Conservation (phyloP, 1,140 invertebrate genomes). For the Drosophila jambulina region DNA sequence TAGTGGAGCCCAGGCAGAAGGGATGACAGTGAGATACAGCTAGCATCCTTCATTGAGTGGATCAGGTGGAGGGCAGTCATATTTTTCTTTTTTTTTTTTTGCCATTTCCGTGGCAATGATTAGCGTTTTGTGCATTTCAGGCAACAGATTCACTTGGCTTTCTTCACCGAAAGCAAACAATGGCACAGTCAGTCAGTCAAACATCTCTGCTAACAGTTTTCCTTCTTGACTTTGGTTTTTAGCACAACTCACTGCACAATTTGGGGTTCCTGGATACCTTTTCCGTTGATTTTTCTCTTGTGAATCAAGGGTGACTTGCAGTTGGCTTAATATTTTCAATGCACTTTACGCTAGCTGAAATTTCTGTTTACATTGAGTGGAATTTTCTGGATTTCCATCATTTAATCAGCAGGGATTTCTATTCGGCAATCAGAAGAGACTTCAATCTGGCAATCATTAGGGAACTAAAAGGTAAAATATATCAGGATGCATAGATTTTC, state of each 20-base stretch:
- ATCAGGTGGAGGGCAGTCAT: conserved; percentile 22
- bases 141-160: background rate
- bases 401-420: conserved; percentile 12
- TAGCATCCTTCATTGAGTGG: conserved; percentile 28
- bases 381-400: background rate
- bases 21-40: background rate
- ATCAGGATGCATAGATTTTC: background rate
- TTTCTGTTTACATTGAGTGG: background rate
- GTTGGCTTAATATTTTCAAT: conserved; percentile 12
- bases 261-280: conserved; percentile 13
- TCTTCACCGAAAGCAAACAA: conserved; percentile 33
- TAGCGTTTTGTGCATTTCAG: conserved; percentile 52
- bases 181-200: conserved; percentile 21
- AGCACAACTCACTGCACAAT: conserved; percentile 55
- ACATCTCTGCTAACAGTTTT: conserved; percentile 23
- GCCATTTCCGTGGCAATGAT: conserved; percentile 37
- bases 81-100: conserved; percentile 1
- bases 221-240: conserved; percentile 28
- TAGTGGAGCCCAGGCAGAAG: conserved; percentile 9
- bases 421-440: background rate
- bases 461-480: background rate
- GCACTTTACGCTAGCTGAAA: background rate
- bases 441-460: conserved; percentile 2
- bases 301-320: conserved; percentile 32
- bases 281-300: conserved; percentile 20